Conservation (phyloP, 2,797 vertebrate genomes). For the Distichodus sexfasciatus region DNA sequence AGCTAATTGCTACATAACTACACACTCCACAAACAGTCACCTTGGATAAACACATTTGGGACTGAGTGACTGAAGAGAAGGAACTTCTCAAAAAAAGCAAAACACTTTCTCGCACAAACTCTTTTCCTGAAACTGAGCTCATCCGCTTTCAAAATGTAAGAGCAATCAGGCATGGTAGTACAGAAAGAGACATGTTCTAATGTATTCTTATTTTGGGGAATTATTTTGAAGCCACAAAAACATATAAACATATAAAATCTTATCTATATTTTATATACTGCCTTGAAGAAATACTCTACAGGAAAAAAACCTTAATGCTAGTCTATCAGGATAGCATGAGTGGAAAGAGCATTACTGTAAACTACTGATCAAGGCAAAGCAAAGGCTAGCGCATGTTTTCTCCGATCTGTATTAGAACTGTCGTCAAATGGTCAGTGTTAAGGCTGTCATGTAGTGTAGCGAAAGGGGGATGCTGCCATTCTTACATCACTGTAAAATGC, state of each 20-base stretch:
- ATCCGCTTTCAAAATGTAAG: conserved; percentile 21
- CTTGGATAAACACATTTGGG: conserved; percentile 12
- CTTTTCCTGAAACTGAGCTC: conserved; percentile 18
- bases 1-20: conserved; percentile 22
- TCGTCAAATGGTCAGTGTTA: neutral
- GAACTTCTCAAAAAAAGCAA: conserved; percentile 14
- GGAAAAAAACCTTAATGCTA: neutral
- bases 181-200: conserved; percentile 6
- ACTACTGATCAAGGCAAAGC: neutral
- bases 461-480: neutral
- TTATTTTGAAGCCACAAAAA: no score
- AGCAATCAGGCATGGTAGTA: conserved; percentile 24
- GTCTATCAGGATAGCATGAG: neutral
- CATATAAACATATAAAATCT: no score
- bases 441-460: no score
- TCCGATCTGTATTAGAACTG: neutral
- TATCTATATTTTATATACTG: no score
- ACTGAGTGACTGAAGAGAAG: conserved; percentile 20
- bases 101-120: conserved; percentile 10
- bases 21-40: conserved; percentile 9
- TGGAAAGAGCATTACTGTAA: neutral
- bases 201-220: no score
- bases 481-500: neutral
- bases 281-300: no score
- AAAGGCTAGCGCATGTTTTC: neutral